Evolutionary conservation across 2,113 vertebrate genomes (phyloP), one percentile per base, ranked within the genome.

Genomic region (Acrocephalus arundinaceus): DNA sequence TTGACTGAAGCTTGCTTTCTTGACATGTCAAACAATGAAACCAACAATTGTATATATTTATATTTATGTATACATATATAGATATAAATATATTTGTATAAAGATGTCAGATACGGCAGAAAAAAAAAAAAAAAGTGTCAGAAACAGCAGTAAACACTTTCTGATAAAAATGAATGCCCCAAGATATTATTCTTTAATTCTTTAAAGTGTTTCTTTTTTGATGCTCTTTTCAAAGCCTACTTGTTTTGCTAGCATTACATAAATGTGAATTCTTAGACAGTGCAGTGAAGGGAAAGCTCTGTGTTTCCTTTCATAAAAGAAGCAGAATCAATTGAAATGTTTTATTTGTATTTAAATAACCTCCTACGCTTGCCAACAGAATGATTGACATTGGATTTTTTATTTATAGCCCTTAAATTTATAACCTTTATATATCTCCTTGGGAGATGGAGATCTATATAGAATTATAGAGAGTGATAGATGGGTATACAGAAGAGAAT

Each of bases 341-440:
- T 93, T 51, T 57, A 58, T 81, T 93, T 90, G 30, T 71, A 84
- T 77, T 91, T 93, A 70, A 84, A 87, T 86, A 87, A 39, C 19
- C 37, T 51, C 35, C 57, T 68, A n/a, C 6, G 12, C 23, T 83
- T 90, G n/a, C 41, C 28, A 66, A 75, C 63, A 84, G 37, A 90
- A 76, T 82, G 17, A 90, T 21, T 72, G n/a, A 51, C 23, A 14
- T 13, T n/a, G 46, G 22, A 73, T 82, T 90, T 65, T 43, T 30
- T 54, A 73, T 94, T 77, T 89, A 58, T 78, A 73, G 57, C 2
- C 49, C 7, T 59, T 46, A 16, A 48, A 58, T 95, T 77, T 91
- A 51, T 86, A 76, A 65, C 5, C 28, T 4, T 52, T 45, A 28
- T 48, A 30, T 30, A 61, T 71, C 39, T 46, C 73, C 63, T 68